These are phyloP conservation scores for Hanleya hanleyi DNA, from an alignment of 2,888 invertebrate genomes.

Conservation along the genomic window DNA sequence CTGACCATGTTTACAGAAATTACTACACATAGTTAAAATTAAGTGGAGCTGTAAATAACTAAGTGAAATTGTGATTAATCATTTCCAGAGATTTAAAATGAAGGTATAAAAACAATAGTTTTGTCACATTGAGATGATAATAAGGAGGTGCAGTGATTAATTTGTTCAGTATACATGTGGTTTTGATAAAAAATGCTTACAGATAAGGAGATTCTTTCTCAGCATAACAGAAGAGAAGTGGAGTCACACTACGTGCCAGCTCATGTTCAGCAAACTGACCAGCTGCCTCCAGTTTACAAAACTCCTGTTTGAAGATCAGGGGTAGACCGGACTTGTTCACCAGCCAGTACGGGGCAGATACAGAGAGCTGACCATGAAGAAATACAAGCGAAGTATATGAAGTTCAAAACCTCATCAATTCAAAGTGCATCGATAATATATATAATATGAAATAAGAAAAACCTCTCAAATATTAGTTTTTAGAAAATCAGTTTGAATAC, in stretches of 20 bases:
- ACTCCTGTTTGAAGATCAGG: constrained; percentile 93
- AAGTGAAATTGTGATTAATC: no score
- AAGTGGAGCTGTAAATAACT: no score
- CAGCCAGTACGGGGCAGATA: constrained; percentile 94
- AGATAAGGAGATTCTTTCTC: constrained; percentile 83
- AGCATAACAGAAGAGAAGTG: constrained; percentile 93
- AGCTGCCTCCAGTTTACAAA: constrained; percentile 73
- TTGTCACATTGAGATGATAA: no score
- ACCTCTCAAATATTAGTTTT: no score
- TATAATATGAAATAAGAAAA: no score
- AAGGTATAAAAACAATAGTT: background rate
- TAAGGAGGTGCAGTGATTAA: no score
- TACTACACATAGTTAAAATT: no score
- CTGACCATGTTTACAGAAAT: background rate
- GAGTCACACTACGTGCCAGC: constrained; percentile 91
- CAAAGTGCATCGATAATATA: no score
- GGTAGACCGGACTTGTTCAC: constrained; percentile 97
- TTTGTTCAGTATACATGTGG: background rate
- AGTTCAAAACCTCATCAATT: no score
- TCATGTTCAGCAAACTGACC: constrained; percentile 98
- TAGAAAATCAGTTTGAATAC: no score
- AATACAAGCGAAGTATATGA: no score
- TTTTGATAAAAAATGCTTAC: constrained; percentile 46
- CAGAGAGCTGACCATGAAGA: constrained; percentile 81
- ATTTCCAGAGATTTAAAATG: background rate